phyloP scores from a whole-genome alignment of 2,888 invertebrate species.

The Chelonus formosanus region DNA sequence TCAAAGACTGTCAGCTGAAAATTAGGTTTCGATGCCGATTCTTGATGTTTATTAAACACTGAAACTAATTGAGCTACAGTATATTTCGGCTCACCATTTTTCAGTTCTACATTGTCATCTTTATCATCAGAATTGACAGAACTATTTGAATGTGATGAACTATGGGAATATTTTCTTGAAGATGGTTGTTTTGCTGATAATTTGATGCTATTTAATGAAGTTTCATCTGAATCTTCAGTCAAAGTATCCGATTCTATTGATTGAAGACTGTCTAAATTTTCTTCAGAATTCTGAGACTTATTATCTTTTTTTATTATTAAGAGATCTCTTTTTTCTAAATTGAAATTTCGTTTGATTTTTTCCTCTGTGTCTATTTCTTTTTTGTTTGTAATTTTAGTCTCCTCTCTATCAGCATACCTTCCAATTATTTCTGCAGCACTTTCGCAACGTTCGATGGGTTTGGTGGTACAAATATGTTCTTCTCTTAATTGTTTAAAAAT shows the following conservation, averaged over 20 bases:
- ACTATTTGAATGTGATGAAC: constrained; percentile 57
- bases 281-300: constrained; percentile 49
- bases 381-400: not conserved
- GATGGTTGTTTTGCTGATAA: constrained; percentile 48
- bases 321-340: not conserved
- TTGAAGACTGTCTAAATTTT: constrained; percentile 59
- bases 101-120: constrained; percentile 60
- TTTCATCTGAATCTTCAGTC: constrained; percentile 61
- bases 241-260: constrained; percentile 62
- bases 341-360: constrained; percentile 11
- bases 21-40: constrained; percentile 64
- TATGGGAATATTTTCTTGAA: constrained; percentile 56
- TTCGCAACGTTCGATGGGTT: constrained; percentile 25
- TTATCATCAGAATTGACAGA: constrained; percentile 60
- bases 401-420: no score
- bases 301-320: constrained; percentile 10
- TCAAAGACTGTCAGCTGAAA: constrained; percentile 65
- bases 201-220: constrained; percentile 37
- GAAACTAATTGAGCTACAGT: constrained; percentile 66
- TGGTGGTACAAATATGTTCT: constrained; percentile 42
- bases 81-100: constrained; percentile 65
- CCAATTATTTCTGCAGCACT: constrained; percentile 23
- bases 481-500: constrained; percentile 24
- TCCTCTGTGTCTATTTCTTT: not conserved
- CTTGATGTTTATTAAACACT: constrained; percentile 67